These are phyloP conservation scores for Pyralis farinalis DNA, from an alignment of 2,888 invertebrate species.

Conservation along the genomic window DNA sequence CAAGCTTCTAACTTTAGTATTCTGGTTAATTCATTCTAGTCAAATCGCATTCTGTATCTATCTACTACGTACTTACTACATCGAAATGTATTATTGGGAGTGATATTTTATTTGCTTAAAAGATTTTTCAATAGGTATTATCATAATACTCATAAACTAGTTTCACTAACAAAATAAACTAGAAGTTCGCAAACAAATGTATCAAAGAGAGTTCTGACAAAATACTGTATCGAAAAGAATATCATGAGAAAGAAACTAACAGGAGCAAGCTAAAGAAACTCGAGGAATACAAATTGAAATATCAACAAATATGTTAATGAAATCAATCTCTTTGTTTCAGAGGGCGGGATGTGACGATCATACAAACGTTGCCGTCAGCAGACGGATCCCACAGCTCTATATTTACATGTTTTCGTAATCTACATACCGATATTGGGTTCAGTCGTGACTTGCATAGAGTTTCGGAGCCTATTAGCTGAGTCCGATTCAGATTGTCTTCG, in stretches of 20 bases:
- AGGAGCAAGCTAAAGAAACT: constrained; percentile 23
- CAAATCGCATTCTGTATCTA: too few species aligned
- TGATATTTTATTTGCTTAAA: too few species aligned
- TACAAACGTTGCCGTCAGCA: constrained; percentile 19
- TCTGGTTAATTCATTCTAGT: too few species aligned
- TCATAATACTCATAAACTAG: too few species aligned
- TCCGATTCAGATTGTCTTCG: constrained; percentile 32
- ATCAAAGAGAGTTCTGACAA: not conserved
- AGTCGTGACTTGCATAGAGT: constrained; percentile 67
- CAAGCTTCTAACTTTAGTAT: too few species aligned
- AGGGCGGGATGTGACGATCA: constrained; percentile 26
- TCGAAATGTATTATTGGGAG: too few species aligned
- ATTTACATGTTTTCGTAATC: constrained; percentile 70
- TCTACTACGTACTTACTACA: too few species aligned
- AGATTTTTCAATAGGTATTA: too few species aligned
- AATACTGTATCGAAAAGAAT: constrained; percentile 6
- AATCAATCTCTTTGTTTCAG: constrained; percentile 59
- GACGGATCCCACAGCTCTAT: constrained; percentile 29
- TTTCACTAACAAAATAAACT: too few species aligned
- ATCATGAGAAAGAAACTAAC: constrained; percentile 7
- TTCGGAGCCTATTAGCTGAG: constrained; percentile 39
- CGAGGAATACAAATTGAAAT: constrained; percentile 34
- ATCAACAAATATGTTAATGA: constrained; percentile 24
- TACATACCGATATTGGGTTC: constrained; percentile 54
- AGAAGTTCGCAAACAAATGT: too few species aligned